Conservation (phyloP, 2,888 invertebrate species). For the Epirrita christyi region DNA sequence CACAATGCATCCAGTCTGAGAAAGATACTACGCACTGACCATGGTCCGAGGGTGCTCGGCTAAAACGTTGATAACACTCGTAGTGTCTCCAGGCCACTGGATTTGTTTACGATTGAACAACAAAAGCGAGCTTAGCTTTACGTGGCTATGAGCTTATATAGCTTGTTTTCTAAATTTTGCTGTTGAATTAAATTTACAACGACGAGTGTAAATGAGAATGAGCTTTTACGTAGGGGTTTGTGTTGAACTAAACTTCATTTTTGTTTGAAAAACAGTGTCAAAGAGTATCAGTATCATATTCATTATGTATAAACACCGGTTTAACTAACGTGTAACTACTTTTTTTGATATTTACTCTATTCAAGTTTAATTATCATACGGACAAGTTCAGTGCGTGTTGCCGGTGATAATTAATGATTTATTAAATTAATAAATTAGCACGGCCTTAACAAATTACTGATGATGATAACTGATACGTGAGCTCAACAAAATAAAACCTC, state of each 20-base stretch:
- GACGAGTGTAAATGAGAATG: constrained; percentile 31
- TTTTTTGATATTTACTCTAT: too few species aligned
- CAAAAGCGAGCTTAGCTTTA: constrained; percentile 35
- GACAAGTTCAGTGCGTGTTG: too few species aligned
- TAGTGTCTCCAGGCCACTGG: constrained; percentile 40
- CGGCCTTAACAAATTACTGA: too few species aligned
- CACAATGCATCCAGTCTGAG: constrained; percentile 67
- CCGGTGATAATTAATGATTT: too few species aligned
- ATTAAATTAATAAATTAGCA: too few species aligned
- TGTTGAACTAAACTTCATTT: constrained; percentile 18
- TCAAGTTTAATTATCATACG: too few species aligned
- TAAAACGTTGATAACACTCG: constrained; percentile 52
- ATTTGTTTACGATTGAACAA: constrained; percentile 41
- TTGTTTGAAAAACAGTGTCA: not conserved
- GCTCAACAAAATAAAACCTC: too few species aligned
- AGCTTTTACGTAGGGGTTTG: constrained; percentile 25
- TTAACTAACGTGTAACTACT: too few species aligned
- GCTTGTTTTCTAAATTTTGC: constrained; percentile 35
- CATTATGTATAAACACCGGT: too few species aligned
- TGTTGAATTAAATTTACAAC: constrained; percentile 33
- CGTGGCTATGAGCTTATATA: constrained; percentile 33
- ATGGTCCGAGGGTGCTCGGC: constrained; percentile 47
- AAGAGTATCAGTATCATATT: too few species aligned
- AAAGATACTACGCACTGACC: constrained; percentile 68
- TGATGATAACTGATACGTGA: too few species aligned